Base-by-base conservation (phyloP, 2,888 invertebrate genomes). In the Drosophila demipolita region DNA sequence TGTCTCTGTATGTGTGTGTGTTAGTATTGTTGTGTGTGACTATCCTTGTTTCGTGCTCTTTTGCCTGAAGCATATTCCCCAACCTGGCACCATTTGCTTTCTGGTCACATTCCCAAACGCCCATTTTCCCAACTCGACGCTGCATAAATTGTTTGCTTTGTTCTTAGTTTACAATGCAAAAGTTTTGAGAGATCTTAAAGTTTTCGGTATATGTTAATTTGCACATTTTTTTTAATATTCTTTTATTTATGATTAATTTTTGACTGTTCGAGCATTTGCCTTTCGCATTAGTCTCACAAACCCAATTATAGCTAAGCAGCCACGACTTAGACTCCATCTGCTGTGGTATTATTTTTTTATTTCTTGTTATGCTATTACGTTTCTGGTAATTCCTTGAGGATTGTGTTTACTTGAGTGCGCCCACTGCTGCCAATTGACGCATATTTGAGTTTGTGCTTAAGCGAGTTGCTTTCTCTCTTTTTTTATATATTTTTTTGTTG, bases 401-500 rank as follows among this genome's bases (percentile, higher is more conserved):
- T 89, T 89, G 71, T 83, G 87, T 83, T 85, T 86, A 82, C 87
- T 88, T 78, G 87, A 88, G 87, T 80, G 89, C 85, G 83, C 89
- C 84, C 88, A 83, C 87, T 87, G 87, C 88, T 85, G 88, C 78
- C 87, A 87, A 88, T 86, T 89, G 89, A 81, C 87, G 84, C 83
- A 83, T 85, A 87, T 89, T 89, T 89, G 87, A 77, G 81, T 88
- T 86, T 82, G 70, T 72, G 86, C 82, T 67, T 65, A 65, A 71
- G 48, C 59, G 32, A 54, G 20, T 48, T 38, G 53, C 36, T 66
- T 64, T 48, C 52, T 49, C n/a, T 40, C 36, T 48, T 36, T 40
- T 58, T n/a, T 50, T 32, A 49, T 53, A 8, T 45, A 26, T 45
- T 45, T 45, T 45, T 45, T 29, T 23, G 20, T 60, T 32, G 40